These are phyloP conservation scores for Dendrocopos noguchii DNA, from an alignment of 2,113 vertebrate genomes.

Conservation along the genomic window DNA sequence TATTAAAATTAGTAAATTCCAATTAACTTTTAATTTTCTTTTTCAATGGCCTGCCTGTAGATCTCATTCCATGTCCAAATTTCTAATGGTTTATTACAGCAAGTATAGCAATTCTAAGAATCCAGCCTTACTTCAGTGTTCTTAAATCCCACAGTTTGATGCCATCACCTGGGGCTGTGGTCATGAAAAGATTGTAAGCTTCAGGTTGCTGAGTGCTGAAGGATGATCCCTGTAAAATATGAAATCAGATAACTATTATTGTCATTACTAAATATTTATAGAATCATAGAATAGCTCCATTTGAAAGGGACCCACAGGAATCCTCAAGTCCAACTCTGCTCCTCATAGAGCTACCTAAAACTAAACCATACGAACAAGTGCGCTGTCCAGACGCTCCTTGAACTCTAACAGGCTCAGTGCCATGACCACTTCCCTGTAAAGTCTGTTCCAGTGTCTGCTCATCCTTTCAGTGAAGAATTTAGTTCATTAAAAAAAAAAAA, in stretches of 20 bases:
- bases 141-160: slow-evolving; percentile 91
- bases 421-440: not conserved
- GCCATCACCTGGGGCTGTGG: slow-evolving; percentile 84
- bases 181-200: slow-evolving; percentile 87
- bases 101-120: not conserved
- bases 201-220: slow-evolving; percentile 79
- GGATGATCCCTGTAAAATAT: slow-evolving; percentile 81
- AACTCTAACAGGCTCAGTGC: not conserved
- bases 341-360: not conserved
- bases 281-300: not conserved
- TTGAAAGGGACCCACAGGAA: not conserved
- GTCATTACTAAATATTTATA: not conserved
- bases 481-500: not conserved
- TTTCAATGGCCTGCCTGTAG: not conserved
- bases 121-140: slow-evolving; percentile 79
- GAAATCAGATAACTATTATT: not conserved
- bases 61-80: not conserved
- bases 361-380: not conserved
- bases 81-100: not conserved
- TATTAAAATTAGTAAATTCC: not conserved
- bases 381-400: rapidly evolving
- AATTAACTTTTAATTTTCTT: not conserved
- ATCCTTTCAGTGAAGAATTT: not conserved
- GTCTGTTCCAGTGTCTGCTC: not conserved
- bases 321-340: too few species aligned